Percentiles rank a stretch among this genome's conserved stretches.
Evolutionary conservation across 2,797 vertebrate species (phyloP).

Genomic region (Aselliscus stoliczkanus): DNA sequence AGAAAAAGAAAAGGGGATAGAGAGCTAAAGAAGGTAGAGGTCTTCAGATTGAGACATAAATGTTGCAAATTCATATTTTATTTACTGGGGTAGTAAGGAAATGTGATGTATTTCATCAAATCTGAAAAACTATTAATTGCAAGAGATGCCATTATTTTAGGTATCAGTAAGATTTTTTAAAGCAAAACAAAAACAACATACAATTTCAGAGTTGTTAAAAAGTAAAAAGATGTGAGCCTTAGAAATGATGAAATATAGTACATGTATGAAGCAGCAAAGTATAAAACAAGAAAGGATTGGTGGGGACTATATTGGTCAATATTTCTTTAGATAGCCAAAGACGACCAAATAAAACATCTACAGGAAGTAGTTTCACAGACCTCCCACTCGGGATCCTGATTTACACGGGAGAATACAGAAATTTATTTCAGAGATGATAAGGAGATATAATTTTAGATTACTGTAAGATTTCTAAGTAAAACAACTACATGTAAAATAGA

Average conservation of each 20-base stretch:
- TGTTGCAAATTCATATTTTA: slow-evolving; percentile 11
- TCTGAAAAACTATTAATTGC: not conserved
- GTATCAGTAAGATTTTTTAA: not conserved
- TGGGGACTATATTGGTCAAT: not conserved
- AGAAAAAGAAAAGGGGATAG: not conserved
- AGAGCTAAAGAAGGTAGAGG: not conserved
- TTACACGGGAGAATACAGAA: not conserved
- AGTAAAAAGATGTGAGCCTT: not conserved
- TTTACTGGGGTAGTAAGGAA: not conserved
- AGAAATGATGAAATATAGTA: not conserved
- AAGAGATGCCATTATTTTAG: not conserved
- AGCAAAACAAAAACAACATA: not conserved
- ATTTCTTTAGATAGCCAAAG: slow-evolving; percentile 41
- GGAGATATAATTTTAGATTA: not conserved
- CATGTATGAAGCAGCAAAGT: not conserved
- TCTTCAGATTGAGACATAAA: not conserved
- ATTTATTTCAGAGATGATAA: slow-evolving; percentile 19
- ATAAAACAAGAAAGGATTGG: not conserved
- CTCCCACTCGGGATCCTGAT: not conserved
- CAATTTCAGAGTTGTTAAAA: not conserved
- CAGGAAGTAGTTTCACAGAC: not conserved
- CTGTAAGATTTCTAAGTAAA: not conserved
- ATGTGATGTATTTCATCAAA: not conserved
- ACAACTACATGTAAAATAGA: not conserved
- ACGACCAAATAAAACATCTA: not conserved